Evolutionary conservation across 2,797 vertebrate species (phyloP).

Genomic region (Ataeniobius toweri): DNA sequence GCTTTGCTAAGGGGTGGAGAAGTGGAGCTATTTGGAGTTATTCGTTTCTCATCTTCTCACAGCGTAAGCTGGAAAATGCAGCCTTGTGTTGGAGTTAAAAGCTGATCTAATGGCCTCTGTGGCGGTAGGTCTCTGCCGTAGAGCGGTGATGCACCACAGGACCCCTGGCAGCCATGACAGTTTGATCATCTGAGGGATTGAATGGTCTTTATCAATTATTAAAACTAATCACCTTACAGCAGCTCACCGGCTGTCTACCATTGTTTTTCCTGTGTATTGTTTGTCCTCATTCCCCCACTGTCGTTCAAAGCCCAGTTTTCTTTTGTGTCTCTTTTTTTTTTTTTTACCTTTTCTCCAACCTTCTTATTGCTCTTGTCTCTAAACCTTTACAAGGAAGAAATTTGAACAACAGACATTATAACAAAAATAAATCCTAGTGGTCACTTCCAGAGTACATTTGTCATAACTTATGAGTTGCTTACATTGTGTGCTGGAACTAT

Average conservation of each 20-base stretch:
- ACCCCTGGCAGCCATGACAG: conserved; percentile 72
- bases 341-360: conserved; percentile 4
- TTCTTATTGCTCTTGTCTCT: background rate
- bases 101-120: conserved; percentile 61
- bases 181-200: conserved; percentile 70
- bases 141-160: conserved; percentile 50
- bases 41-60: conserved; percentile 19
- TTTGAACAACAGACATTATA: background rate
- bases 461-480: background rate
- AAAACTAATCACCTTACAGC: conserved; percentile 67
- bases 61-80: conserved; percentile 27
- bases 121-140: conserved; percentile 49
- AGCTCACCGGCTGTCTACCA: conserved; percentile 41
- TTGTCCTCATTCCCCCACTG: conserved; percentile 14
- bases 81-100: conserved; percentile 52
- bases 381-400: background rate
- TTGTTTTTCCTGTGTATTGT: conserved; percentile 28
- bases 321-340: conserved; percentile 10
- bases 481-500: background rate
- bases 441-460: background rate
- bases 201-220: conserved; percentile 79
- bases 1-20: background rate
- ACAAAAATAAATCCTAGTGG: background rate
- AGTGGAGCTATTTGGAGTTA: conserved; percentile 11
- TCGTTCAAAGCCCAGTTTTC: conserved; percentile 29